These are phyloP conservation scores for Galerucella calmariensis DNA, from an alignment of 2,888 invertebrate genomes.

Conservation along the genomic window DNA sequence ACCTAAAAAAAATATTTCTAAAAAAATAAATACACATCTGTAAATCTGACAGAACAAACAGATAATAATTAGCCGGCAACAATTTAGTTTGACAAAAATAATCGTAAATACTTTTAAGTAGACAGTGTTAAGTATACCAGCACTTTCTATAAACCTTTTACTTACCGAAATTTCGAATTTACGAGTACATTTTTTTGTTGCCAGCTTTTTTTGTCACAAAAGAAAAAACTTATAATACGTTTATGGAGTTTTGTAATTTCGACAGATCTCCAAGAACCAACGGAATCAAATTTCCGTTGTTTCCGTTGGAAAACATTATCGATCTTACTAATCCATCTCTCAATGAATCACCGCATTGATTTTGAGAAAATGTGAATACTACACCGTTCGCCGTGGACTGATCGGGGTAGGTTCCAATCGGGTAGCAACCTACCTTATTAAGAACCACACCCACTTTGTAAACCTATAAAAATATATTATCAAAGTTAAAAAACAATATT, in stretches of 20 bases:
- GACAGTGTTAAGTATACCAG: neutral
- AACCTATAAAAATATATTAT: conserved; percentile 65
- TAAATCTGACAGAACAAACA: conserved; percentile 16
- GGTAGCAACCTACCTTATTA: conserved; percentile 86
- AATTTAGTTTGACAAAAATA: neutral
- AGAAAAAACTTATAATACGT: conserved; percentile 47
- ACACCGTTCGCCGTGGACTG: conserved; percentile 77
- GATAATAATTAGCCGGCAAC: conserved; percentile 3
- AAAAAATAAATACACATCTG: conserved; percentile 33
- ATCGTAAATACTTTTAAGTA: conserved; percentile 4
- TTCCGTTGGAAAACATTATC: conserved; percentile 74
- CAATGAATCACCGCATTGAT: conserved; percentile 76
- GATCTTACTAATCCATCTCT: conserved; percentile 83
- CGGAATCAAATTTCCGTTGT: conserved; percentile 46
- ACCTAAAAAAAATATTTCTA: neutral
- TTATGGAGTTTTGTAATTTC: conserved; percentile 47
- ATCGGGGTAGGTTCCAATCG: conserved; percentile 78
- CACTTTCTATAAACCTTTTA: too few species aligned
- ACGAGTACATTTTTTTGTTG: neutral
- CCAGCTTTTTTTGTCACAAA: neutral
- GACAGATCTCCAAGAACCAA: conserved; percentile 53
- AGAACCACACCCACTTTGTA: conserved; percentile 86
- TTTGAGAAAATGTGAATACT: conserved; percentile 81
- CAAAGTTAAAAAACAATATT: neutral
- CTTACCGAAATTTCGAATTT: too few species aligned